These are phyloP conservation scores for Zoanthus solanderi DNA, from an alignment of 92 coral and sea anemone species.

Conservation along the genomic window DNA sequence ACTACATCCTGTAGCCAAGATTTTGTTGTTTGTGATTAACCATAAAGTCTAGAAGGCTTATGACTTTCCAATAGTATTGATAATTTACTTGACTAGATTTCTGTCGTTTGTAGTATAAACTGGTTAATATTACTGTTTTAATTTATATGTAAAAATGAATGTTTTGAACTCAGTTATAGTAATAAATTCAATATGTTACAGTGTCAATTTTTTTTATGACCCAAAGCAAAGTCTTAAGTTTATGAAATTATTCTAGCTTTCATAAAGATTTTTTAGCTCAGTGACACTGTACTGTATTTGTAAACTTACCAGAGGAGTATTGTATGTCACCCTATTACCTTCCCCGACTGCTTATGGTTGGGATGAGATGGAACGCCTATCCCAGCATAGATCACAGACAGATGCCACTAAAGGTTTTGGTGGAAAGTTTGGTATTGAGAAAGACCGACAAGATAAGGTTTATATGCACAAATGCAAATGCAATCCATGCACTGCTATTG, in stretches of 20 bases:
- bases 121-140: too few species aligned
- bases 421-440: conserved; percentile 96
- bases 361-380: conserved; percentile 32
- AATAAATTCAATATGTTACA: too few species aligned
- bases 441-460: conserved; percentile 94
- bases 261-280: background rate
- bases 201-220: too few species aligned
- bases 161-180: too few species aligned
- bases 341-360: conserved; percentile 37
- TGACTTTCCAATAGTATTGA: too few species aligned
- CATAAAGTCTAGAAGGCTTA: too few species aligned
- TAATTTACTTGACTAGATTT: too few species aligned
- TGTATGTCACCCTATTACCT: conserved; percentile 19
- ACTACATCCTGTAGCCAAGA: too few species aligned
- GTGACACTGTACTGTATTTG: background rate
- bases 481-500: background rate
- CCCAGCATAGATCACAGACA: conserved; percentile 51
- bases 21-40: too few species aligned
- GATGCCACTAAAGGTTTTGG: conserved; percentile 97
- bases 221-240: too few species aligned
- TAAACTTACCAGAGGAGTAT: background rate
- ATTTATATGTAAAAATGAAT: too few species aligned
- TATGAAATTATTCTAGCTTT: background rate
- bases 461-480: background rate
- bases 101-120: too few species aligned